Evolutionary conservation across 2,113 vertebrate species (phyloP).

Genomic region (Excalfactoria chinensis): DNA sequence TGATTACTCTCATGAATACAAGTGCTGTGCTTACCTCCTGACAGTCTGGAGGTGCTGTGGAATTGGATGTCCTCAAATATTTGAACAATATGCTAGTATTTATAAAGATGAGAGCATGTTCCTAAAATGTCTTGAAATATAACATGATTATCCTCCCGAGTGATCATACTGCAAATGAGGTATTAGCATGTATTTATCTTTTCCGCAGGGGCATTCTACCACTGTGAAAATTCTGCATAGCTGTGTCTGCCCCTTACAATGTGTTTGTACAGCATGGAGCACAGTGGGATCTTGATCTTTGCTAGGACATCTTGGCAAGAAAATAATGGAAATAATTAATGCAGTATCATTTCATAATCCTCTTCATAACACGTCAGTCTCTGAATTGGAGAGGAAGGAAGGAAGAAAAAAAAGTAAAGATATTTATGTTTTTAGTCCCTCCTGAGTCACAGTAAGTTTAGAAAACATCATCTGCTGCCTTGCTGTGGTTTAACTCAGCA

Average conservation of each 20-base stretch:
- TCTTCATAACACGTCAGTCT: neutral
- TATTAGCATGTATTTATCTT: neutral
- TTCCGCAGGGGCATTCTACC: neutral
- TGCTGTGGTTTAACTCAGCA: no score
- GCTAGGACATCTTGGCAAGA: rapidly evolving
- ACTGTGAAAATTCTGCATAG: neutral
- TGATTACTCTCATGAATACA: neutral
- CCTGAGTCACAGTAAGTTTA: neutral
- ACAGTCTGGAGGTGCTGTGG: rapidly evolving
- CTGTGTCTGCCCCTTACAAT: neutral
- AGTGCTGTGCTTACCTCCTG: neutral
- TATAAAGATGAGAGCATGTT: neutral
- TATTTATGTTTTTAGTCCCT: neutral
- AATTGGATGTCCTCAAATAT: neutral
- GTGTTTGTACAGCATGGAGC: neutral
- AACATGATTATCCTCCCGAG: neutral
- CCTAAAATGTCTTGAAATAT: rapidly evolving
- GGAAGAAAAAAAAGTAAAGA: neutral
- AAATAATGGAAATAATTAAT: neutral
- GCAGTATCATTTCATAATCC: neutral
- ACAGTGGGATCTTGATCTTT: neutral
- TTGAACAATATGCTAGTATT: neutral
- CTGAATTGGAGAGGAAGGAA: neutral
- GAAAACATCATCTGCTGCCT: neutral
- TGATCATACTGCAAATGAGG: neutral